Evolutionary conservation across 2,113 vertebrate species (phyloP), one percentile per base, ranked within the genome.

Genomic region (Lutjanus erythropterus): DNA sequence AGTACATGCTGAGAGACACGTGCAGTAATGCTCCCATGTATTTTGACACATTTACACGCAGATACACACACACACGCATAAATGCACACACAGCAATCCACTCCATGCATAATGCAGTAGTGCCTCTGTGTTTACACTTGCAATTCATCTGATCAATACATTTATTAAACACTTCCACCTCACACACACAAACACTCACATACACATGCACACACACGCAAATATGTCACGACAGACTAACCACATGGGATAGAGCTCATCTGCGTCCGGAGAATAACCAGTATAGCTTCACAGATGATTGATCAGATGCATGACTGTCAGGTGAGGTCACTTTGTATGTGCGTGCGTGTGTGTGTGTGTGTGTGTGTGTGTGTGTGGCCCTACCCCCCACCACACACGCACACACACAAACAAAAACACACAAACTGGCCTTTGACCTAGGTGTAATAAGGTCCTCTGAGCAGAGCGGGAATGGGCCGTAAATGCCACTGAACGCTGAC

Each of bases 401-500:
- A 78, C 16, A 56, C 44, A 47, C 59, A 53, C 39, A 81, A 71
- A 75, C 61, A 83, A 70, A 74, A 75, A 84, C 55, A 75, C 75
- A 58, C 74, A 71, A 46, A 35, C 10, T 75, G 84, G 86, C 85
- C 88, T 75, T 59, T 90, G 86, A 86, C 88, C 83, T 72, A 60
- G 64, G 76, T 70, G 83, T 83, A 92, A 91, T 90, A 89, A 89
- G 69, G 89, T 78, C 68, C 58, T 79, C 78, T 59, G 88, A 83
- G 75, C 39, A 12, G 29, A 80, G 81, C 31, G n/a, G 56, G 81
- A 88, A 91, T 83, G 78, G 85, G 88, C 78, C 14, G 62, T 92
- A 88, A 92, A 93, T 87, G 88, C 84, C 86, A 89, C 61, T 86
- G 82, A 90, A 82, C 59, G 60, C 74, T 86, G 86, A 90, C 85